Evolutionary conservation across 2,888 invertebrate species (phyloP).

Genomic region (Xestobium rufovillosum): DNA sequence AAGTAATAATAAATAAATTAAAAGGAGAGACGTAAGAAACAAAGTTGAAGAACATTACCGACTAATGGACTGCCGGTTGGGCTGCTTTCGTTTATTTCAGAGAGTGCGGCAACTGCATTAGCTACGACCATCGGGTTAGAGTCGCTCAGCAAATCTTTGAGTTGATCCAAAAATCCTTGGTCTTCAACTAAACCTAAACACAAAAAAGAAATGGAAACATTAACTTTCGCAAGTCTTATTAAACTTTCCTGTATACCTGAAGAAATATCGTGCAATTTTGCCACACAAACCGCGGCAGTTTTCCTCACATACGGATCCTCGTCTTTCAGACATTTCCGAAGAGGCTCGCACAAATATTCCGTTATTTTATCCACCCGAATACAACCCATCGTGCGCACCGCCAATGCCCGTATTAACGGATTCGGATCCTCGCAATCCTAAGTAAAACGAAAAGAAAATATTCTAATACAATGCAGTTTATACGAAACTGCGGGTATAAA

Average conservation of each 20-base stretch:
- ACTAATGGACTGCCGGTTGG: conserved; percentile 91
- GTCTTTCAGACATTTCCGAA: conserved; percentile 89
- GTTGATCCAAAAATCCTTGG: conserved; percentile 93
- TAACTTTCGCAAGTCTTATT: too few relatives aligned
- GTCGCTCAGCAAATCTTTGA: conserved; percentile 94
- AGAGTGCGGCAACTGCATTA: conserved; percentile 96
- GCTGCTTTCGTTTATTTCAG: conserved; percentile 97
- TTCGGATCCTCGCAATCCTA: conserved; percentile 99
- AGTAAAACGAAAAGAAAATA: conserved; percentile 15
- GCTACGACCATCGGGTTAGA: conserved; percentile 99
- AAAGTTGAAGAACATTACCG: conserved; percentile 42
- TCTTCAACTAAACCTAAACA: conserved; percentile 51
- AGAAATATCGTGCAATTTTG: conserved; percentile 95
- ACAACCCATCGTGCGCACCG: conserved; percentile 99
- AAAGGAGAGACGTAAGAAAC: too few relatives aligned
- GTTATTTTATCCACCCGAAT: conserved; percentile 99
- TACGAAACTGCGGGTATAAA: conserved; percentile 4
- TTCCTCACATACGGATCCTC: conserved; percentile 97
- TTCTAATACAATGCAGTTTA: conserved; percentile 6
- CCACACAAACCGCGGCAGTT: conserved; percentile 99
- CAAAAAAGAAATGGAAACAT: not conserved
- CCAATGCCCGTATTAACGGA: conserved; percentile 94
- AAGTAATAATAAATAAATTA: conserved; percentile 18
- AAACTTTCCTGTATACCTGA: too few relatives aligned
- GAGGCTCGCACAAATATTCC: conserved; percentile 96